Base-by-base conservation (phyloP, 2,888 invertebrate genomes). In the Neria commutata region DNA sequence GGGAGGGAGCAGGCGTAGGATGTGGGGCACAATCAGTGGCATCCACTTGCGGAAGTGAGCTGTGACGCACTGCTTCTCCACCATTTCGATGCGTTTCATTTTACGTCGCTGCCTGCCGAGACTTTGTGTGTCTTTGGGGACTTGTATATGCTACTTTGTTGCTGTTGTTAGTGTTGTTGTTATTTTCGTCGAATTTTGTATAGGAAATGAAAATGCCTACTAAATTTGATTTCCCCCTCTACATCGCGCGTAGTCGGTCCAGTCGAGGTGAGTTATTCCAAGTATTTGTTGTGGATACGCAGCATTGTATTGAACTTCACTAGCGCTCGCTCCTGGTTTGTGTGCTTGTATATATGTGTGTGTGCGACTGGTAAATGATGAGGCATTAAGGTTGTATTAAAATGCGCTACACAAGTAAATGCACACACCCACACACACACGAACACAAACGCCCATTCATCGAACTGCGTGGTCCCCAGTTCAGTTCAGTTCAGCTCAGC, bases 381-480 rank as follows among this genome's bases (percentile, higher is more conserved):
- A 67, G 64, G 61, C 70, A 76, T 73, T 77, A 74, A 74, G 71
- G 51, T 73, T 74, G 67, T 70, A 72, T 73, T 71, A 73, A 76
- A 74, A 74, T 69, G 68, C 73, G 67, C 63, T 68, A 65, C 69
- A 68, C 67, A 70, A 67, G 64, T 60, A 21, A 21, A 65, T 66
- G 63, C 66, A 63, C 54, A 33, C 29, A 46, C 29, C 26, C 60
- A 10, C 54, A 21, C n/a, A 49, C 46, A 17, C 29, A 24, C 59
- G 46, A 45, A 59, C 51, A 40, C 25, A 46, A n/a, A 54, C 47
- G 17, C 58, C 51, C 55, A 48, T 25, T 4, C 25, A n/a, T 25
- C 54, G 49, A 16, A 14, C 37, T 33, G 19, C 45, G n/a, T n/a
- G n/a, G n/a, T n/a, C n/a, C n/a, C n/a, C n/a, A n/a, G n/a, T n/a